Conservation (phyloP, 2,113 vertebrate genomes). For the Pao palembangensis region DNA sequence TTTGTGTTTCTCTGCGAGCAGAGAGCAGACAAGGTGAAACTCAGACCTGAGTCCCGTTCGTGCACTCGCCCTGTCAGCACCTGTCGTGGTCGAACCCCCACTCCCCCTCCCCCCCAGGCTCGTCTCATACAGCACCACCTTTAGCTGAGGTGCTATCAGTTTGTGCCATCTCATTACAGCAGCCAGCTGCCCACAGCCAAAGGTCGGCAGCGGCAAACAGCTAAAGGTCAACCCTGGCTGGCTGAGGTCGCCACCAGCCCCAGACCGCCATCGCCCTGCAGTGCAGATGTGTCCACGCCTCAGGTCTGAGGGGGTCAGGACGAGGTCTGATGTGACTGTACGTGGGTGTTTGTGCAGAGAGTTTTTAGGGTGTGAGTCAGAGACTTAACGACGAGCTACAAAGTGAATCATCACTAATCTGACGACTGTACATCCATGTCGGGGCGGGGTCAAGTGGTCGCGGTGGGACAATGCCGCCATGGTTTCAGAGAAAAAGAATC, state of each 20-base stretch:
- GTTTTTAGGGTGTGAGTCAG: slow-evolving; percentile 36
- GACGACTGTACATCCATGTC: slow-evolving; percentile 40
- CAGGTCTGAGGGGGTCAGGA: slow-evolving; percentile 18
- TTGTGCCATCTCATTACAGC: slow-evolving; percentile 72
- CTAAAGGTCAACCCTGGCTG: slow-evolving; percentile 66
- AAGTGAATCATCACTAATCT: slow-evolving; percentile 46
- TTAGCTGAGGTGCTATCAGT: slow-evolving; percentile 67
- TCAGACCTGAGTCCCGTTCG: slow-evolving; percentile 1
- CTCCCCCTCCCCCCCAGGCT: slow-evolving; percentile 25
- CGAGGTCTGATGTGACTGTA: background rate
- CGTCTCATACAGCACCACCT: slow-evolving; percentile 66
- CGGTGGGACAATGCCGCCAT: too few relatives aligned
- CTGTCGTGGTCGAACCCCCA: slow-evolving; percentile 28
- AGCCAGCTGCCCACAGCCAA: slow-evolving; percentile 68
- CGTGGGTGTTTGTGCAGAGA: slow-evolving; percentile 3
- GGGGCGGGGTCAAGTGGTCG: too few relatives aligned
- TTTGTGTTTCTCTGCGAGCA: slow-evolving; percentile 36
- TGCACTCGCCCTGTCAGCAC: slow-evolving; percentile 56
- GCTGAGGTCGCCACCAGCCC: slow-evolving; percentile 23
- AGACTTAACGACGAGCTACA: slow-evolving; percentile 27
- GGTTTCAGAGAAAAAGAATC: slow-evolving; percentile 15
- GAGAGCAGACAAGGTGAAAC: slow-evolving; percentile 52
- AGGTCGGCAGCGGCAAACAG: slow-evolving; percentile 5
- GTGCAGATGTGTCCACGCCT: slow-evolving; percentile 3
- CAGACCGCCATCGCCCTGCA: background rate